Evolutionary conservation across 2,113 vertebrate genomes (phyloP).

Genomic region (Sclerurus mexicanus): DNA sequence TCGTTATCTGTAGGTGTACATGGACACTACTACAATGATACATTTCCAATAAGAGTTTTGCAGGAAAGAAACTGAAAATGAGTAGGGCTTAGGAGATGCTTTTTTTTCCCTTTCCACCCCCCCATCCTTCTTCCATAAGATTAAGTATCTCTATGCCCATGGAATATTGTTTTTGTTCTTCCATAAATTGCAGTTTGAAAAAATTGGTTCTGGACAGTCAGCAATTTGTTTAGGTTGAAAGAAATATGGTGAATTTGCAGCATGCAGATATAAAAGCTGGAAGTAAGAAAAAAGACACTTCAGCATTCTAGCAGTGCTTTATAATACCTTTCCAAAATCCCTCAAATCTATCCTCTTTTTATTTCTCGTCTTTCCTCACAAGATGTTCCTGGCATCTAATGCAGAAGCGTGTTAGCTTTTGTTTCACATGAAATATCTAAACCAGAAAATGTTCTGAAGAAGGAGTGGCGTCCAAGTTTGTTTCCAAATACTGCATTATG

Average conservation of each 20-base stretch:
- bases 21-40: neutral
- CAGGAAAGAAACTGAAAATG: neutral
- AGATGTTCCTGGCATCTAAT: neutral
- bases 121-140: neutral
- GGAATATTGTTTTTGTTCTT: neutral
- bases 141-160: neutral
- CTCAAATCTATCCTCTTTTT: neutral
- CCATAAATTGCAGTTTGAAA: neutral
- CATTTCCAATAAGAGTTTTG: neutral
- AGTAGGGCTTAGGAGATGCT: neutral
- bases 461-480: neutral
- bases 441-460: neutral
- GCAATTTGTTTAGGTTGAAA: neutral
- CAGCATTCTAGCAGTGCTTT: neutral
- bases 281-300: neutral
- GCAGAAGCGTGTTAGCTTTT: neutral
- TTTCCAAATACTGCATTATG: conserved; percentile 33
- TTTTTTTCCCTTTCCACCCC: no score
- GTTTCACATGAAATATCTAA: neutral
- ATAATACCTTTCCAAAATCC: neutral
- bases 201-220: neutral
- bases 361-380: neutral
- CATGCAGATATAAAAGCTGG: neutral
- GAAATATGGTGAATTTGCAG: neutral
- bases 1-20: neutral